These are phyloP conservation scores for Solea senegalensis DNA, from an alignment of 2,113 vertebrate species.

Conservation along the genomic window DNA sequence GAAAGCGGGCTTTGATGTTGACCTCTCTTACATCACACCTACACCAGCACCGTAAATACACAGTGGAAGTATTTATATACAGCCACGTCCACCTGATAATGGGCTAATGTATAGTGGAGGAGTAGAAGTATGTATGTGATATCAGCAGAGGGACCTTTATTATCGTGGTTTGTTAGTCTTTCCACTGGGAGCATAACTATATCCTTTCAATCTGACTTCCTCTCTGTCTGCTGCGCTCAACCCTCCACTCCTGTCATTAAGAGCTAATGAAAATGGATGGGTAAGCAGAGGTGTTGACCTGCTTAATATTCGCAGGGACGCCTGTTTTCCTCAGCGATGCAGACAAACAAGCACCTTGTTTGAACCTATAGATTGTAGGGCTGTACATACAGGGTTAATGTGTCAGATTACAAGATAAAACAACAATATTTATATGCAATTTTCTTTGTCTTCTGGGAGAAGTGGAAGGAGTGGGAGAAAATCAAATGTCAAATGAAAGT, in stretches of 20 bases:
- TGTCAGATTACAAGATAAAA: too few species aligned
- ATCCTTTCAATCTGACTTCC: slow-evolving; percentile 40
- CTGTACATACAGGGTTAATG: too few species aligned
- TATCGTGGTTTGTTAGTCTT: slow-evolving; percentile 52
- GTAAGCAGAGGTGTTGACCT: slow-evolving; percentile 61
- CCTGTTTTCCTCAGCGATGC: slow-evolving; percentile 35
- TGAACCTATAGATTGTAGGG: slow-evolving; percentile 1
- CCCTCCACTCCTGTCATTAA: slow-evolving; percentile 55
- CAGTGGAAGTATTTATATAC: not conserved
- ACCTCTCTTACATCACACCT: not conserved
- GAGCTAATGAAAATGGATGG: slow-evolving; percentile 69
- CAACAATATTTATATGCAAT: too few species aligned
- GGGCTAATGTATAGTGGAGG: slow-evolving; percentile 22
- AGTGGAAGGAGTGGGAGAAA: too few species aligned
- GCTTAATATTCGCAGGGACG: slow-evolving; percentile 35
- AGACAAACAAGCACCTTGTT: not conserved
- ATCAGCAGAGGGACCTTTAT: slow-evolving; percentile 50
- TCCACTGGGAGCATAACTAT: slow-evolving; percentile 53
- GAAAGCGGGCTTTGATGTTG: slow-evolving; percentile 33
- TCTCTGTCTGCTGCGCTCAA: slow-evolving; percentile 9
- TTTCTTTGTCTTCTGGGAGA: too few species aligned
- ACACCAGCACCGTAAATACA: slow-evolving; percentile 22
- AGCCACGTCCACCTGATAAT: not conserved
- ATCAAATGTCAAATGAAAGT: too few species aligned
- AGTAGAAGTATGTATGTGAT: slow-evolving; percentile 59